Base-by-base conservation (phyloP, 2,113 vertebrate genomes). In the Lophochroa leadbeateri region DNA sequence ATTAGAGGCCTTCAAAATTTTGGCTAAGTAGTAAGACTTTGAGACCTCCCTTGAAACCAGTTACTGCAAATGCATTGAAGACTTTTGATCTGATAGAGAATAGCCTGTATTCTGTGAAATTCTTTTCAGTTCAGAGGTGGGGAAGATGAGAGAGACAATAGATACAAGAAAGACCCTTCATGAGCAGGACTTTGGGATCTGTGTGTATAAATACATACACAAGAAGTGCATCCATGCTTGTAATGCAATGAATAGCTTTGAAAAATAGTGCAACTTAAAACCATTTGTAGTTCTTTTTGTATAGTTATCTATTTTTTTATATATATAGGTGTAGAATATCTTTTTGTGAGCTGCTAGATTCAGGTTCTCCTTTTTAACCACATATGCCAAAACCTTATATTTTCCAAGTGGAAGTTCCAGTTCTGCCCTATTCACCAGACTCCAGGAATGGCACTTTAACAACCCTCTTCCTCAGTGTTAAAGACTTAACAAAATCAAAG, bases 401-500 rank as follows among this genome's bases (percentile, higher is more conserved):
- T 86, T 92, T 79, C 21, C 28, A 71, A 86, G 47, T n/a, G 19
- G 70, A 77, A 83, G 19, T 77, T 92, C 65, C 43, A 33, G 2
- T 88, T 80, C 50, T 47, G 21, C 23, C 4, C 2, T 39, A 21
- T 17, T 75, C 44, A 35, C 37, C 27, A 27, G 28, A 58, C 7
- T 78, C 55, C 25, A 27, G 83, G 55, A 86, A 52, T 29, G 76
- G 50, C 3, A 4, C 76, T 93, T 80, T 55, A 94, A 92, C 83
- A 79, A 79, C 68, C 41, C 8, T 92, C 35, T 52, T 72, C 20
- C 35, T 81, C 39, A 14, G 18, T 49, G 55, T 57, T 93, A 86
- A 86, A 86, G 39, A 68, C 33, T 52, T 65, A 78, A 94, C 35
- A 93, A 88, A 92, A 86, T 57, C 82, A 78, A 79, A 96, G 91